Percentiles rank a stretch among this genome's conserved stretches.
Conservation (phyloP, 2,113 vertebrate genomes). For the Amphilophus citrinellus region DNA sequence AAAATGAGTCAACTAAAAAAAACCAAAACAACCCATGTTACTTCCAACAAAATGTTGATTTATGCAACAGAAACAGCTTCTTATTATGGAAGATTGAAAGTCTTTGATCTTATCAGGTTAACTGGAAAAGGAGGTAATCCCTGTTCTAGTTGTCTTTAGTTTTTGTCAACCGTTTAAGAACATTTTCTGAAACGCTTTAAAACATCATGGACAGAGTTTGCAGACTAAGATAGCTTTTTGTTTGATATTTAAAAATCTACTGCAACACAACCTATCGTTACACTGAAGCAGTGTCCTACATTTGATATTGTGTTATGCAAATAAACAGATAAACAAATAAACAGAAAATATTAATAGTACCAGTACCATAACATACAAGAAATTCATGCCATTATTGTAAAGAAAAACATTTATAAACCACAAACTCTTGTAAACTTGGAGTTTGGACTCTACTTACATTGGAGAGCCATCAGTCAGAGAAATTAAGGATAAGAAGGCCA, state of each 20-base stretch:
- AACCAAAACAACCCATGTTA: background rate
- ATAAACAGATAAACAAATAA: background rate
- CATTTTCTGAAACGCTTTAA: too few relatives aligned
- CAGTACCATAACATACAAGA: background rate
- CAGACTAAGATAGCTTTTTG: background rate
- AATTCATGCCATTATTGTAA: background rate
- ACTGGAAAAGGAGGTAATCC: background rate
- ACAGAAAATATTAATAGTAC: background rate
- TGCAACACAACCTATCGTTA: too few relatives aligned
- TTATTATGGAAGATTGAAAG: background rate
- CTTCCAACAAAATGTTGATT: background rate
- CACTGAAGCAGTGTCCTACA: background rate
- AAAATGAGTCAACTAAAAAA: background rate
- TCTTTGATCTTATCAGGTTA: background rate
- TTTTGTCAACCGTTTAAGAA: too few relatives aligned
- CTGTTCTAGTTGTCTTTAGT: too few relatives aligned
- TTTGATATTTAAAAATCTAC: background rate
- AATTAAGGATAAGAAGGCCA: constrained; percentile 31
- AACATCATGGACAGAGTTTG: background rate
- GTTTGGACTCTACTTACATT: constrained; percentile 53
- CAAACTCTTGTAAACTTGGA: background rate
- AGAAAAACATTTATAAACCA: background rate
- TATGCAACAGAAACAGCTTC: background rate
- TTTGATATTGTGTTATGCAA: background rate
- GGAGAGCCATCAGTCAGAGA: constrained; percentile 28